Percentiles rank a stretch among this genome's conserved stretches.
These are phyloP conservation scores for Leptopterna dolabrata DNA, from an alignment of 2,888 invertebrate species.

Conservation along the genomic window DNA sequence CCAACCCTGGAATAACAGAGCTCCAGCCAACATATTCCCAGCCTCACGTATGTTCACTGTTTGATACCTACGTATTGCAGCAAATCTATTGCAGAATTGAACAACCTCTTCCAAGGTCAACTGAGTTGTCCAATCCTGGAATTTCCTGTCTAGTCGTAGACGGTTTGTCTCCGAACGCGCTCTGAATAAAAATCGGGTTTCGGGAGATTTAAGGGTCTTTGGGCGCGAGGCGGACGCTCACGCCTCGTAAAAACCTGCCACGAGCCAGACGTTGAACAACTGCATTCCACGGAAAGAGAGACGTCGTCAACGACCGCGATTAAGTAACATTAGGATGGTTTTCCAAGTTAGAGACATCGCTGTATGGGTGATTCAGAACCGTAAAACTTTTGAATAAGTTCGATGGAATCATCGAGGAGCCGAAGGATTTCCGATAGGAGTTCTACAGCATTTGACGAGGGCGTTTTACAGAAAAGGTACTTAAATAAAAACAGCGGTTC, in stretches of 20 bases:
- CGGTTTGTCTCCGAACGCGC: background rate
- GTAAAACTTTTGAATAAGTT: background rate
- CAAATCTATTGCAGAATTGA: no score
- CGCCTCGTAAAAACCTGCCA: conserved; percentile 16
- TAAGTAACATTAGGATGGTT: background rate
- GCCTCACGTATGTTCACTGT: no score
- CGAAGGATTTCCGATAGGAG: background rate
- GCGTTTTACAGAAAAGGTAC: background rate
- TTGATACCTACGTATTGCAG: no score
- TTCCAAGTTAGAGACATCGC: background rate
- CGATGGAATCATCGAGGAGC: background rate
- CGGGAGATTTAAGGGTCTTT: background rate
- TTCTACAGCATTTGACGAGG: conserved; percentile 21
- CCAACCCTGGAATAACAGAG: no score
- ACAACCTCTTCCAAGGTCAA: no score
- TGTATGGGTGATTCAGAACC: background rate
- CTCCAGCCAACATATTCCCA: no score
- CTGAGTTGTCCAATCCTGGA: background rate
- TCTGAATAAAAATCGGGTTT: conserved; percentile 17
- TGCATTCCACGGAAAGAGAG: background rate
- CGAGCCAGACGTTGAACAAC: conserved; percentile 12
- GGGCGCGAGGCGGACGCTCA: background rate
- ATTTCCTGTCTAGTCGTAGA: background rate
- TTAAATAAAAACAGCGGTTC: background rate
- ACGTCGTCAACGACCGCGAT: background rate